A percentile compares a stretch with the other conserved stretches of the same genome.
These are phyloP conservation scores for Neostethus bicornis DNA, from an alignment of 2,797 vertebrate genomes.

Conservation along the genomic window DNA sequence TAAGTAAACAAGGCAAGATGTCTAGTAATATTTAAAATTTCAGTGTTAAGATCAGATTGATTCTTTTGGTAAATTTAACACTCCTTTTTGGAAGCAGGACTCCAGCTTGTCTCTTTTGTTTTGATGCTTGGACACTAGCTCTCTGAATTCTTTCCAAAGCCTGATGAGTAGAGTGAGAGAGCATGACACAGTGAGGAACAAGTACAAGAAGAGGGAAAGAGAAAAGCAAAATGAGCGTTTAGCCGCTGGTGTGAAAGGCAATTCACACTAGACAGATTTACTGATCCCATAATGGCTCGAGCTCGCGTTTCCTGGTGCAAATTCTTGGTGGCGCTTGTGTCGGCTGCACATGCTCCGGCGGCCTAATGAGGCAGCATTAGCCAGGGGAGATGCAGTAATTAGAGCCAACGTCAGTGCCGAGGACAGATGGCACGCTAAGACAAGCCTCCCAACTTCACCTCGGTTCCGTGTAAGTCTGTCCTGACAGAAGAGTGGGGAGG, in stretches of 20 bases:
- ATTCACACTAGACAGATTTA: conserved; percentile 86
- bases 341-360: conserved; percentile 85
- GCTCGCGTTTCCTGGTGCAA: conserved; percentile 82
- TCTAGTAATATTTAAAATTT: neutral
- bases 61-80: neutral
- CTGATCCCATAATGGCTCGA: conserved; percentile 84
- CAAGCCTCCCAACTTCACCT: conserved; percentile 78
- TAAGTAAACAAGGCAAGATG: neutral
- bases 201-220: conserved; percentile 48
- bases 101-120: conserved; percentile 54
- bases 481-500: conserved; percentile 56
- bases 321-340: conserved; percentile 83
- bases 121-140: conserved; percentile 48
- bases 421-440: conserved; percentile 87
- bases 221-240: conserved; percentile 86
- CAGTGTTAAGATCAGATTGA: neutral
- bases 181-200: conserved; percentile 26
- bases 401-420: conserved; percentile 82
- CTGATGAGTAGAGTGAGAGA: conserved; percentile 38
- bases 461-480: conserved; percentile 57
- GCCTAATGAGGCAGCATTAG: conserved; percentile 86
- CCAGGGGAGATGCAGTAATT: conserved; percentile 83
- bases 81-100: conserved; percentile 22
- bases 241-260: conserved; percentile 86
- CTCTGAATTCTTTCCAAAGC: conserved; percentile 1